Conservation (phyloP, 2,888 invertebrate species). For the Phasia obesa region DNA sequence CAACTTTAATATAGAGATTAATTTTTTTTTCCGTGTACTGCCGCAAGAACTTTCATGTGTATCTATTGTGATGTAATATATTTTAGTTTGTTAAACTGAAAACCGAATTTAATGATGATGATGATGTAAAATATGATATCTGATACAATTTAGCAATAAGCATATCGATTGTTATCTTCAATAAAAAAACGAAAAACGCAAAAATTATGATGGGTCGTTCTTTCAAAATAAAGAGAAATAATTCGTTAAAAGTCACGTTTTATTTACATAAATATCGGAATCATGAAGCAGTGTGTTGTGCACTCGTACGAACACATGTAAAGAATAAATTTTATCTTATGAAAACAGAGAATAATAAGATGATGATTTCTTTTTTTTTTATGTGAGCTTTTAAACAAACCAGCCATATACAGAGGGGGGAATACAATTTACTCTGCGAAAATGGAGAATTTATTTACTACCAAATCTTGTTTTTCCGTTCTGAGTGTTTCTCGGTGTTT, state of each 20-base stretch:
- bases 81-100: neutral
- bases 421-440: too few species aligned
- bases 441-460: too few species aligned
- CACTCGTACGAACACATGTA: too few species aligned
- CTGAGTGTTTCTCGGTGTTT: too few species aligned
- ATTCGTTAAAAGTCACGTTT: constrained; percentile 56
- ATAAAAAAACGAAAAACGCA: neutral
- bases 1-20: too few species aligned
- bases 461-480: too few species aligned
- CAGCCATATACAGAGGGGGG: too few species aligned
- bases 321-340: neutral
- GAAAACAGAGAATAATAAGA: neutral
- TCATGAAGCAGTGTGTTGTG: neutral
- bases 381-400: too few species aligned
- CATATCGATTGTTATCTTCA: constrained; percentile 27
- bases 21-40: too few species aligned
- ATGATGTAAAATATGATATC: constrained; percentile 41
- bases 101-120: neutral
- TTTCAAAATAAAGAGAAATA: neutral
- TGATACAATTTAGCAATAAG: constrained; percentile 26
- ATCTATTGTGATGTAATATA: neutral
- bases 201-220: neutral
- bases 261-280: constrained; percentile 5
- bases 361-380: too few species aligned
- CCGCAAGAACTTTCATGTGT: neutral